phyloP scores from a whole-genome alignment of 2,113 vertebrate species.

The Notothenia rossii region DNA sequence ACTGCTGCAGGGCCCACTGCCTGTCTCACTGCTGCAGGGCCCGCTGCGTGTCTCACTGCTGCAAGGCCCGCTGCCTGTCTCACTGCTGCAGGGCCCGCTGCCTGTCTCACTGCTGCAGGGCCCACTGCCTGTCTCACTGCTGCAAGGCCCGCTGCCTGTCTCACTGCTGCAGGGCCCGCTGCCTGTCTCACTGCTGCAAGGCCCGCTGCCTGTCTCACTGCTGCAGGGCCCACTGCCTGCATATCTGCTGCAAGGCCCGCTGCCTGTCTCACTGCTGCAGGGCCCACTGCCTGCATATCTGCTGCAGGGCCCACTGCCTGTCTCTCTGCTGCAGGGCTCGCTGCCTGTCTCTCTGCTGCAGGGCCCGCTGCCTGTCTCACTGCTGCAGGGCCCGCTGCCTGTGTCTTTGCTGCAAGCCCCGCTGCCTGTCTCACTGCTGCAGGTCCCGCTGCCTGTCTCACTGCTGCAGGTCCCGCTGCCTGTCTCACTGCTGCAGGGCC shows the following conservation, averaged over 20 bases:
- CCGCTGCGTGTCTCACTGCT: constrained; percentile 15
- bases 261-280: constrained; percentile 31
- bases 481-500: constrained; percentile 48
- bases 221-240: constrained; percentile 53
- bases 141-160: constrained; percentile 31
- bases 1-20: constrained; percentile 27
- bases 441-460: too few relatives aligned
- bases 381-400: constrained; percentile 51
- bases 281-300: constrained; percentile 53
- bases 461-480: constrained; percentile 52
- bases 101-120: constrained; percentile 36
- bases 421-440: constrained; percentile 2
- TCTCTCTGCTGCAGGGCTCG: constrained; percentile 44
- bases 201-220: constrained; percentile 19
- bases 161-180: constrained; percentile 46
- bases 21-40: constrained; percentile 18
- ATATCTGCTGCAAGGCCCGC: constrained; percentile 48
- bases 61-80: too few relatives aligned
- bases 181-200: constrained; percentile 48
- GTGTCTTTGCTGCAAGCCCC: constrained; percentile 49
- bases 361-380: constrained; percentile 38
- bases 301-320: constrained; percentile 34
- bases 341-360: constrained; percentile 52
- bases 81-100: constrained; percentile 30
- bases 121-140: constrained; percentile 51